Conservation (phyloP, 1,140 invertebrate genomes). For the Centruroides sculpturatus region DNA sequence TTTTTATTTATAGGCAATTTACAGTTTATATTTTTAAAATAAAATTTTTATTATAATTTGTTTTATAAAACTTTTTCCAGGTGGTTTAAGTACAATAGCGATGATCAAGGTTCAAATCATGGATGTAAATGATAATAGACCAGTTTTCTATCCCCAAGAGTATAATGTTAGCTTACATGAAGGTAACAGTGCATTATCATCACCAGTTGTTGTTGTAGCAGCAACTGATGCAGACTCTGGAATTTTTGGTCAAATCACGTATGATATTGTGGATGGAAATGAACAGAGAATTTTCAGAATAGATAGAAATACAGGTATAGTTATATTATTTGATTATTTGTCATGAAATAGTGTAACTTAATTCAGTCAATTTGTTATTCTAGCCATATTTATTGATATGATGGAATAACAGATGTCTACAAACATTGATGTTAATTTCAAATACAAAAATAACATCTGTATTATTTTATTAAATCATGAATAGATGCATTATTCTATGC, state of each 20-base stretch:
- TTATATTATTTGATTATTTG: constrained; percentile 14
- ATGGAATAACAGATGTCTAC: no score
- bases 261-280: constrained; percentile 64
- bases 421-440: no score
- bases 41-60: no score
- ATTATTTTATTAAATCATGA: no score
- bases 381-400: no score
- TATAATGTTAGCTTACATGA: constrained; percentile 76
- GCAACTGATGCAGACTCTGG: constrained; percentile 78
- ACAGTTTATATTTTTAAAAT: no score
- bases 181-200: constrained; percentile 25
- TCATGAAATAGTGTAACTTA: no score
- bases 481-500: no score
- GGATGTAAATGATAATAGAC: constrained; percentile 88
- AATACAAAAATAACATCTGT: no score
- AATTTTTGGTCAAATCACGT: constrained; percentile 52
- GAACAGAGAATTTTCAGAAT: constrained; percentile 69
- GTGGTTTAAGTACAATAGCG: constrained; percentile 77
- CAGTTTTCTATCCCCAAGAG: constrained; percentile 65
- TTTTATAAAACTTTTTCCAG: constrained; percentile 38
- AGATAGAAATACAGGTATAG: constrained; percentile 59
- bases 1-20: no score
- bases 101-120: constrained; percentile 80
- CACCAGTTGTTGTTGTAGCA: constrained; percentile 46
- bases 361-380: no score